phyloP scores from a whole-genome alignment of 2,113 vertebrate genomes.

The Charadrius vociferus region DNA sequence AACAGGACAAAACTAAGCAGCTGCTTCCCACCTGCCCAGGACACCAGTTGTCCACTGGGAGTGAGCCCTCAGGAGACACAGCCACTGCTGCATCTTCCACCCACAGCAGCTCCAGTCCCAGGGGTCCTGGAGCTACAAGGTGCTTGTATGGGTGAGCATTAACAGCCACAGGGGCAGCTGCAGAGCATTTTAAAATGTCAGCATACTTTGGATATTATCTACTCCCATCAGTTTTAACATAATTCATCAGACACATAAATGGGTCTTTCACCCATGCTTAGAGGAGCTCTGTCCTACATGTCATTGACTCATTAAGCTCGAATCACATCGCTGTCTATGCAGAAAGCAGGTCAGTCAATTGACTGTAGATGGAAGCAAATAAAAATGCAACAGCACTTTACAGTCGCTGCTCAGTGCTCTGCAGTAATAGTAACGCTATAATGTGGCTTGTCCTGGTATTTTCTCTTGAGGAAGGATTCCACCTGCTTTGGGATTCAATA shows the following conservation, averaged over 20 bases:
- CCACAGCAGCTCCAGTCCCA: background rate
- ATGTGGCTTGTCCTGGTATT: background rate
- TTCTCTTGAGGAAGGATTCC: background rate
- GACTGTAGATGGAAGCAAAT: background rate
- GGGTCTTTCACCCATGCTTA: background rate
- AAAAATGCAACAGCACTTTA: background rate
- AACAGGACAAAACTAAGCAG: background rate
- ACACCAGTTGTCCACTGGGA: background rate
- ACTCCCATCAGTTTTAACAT: background rate
- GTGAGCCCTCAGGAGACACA: background rate
- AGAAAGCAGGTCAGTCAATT: background rate
- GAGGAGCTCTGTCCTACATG: background rate
- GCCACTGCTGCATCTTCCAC: background rate
- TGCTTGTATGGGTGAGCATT: background rate
- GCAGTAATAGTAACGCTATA: background rate
- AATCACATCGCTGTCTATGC: background rate
- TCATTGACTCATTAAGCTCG: background rate
- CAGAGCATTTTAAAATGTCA: background rate
- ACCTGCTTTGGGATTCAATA: background rate
- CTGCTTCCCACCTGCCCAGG: background rate
- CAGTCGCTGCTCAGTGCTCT: background rate
- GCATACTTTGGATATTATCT: accelerated
- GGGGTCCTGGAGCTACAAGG: background rate
- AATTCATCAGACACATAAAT: background rate
- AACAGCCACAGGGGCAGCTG: background rate